Conservation (phyloP, 2,113 vertebrate genomes). For the Mustela nigripes region DNA sequence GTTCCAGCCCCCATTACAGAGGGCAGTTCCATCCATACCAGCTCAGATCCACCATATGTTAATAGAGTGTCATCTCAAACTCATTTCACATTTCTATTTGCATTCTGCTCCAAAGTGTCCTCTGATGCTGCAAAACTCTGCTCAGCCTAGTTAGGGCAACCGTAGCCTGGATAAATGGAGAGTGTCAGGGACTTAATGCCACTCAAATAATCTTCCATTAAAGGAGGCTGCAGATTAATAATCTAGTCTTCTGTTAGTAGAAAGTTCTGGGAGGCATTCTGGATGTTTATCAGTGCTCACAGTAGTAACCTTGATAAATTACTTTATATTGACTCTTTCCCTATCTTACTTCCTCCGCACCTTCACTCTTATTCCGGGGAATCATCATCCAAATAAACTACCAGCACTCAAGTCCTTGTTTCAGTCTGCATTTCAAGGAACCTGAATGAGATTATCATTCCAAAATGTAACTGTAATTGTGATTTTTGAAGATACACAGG, state of each 20-base stretch:
- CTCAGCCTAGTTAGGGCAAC: background rate
- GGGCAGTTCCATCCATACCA: background rate
- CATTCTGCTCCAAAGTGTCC: background rate
- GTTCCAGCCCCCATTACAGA: background rate
- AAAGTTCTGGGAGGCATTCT: background rate
- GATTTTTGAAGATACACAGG: background rate
- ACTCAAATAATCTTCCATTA: background rate
- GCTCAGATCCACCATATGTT: background rate
- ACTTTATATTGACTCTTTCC: background rate
- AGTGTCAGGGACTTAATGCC: background rate
- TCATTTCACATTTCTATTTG: background rate
- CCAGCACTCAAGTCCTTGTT: background rate
- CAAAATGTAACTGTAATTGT: background rate
- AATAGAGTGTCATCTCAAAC: background rate
- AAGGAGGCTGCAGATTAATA: background rate
- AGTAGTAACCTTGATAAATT: background rate
- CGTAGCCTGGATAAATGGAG: background rate
- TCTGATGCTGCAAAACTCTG: background rate
- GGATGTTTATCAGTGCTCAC: background rate
- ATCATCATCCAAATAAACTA: background rate
- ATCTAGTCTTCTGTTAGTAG: background rate
- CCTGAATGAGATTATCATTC: background rate
- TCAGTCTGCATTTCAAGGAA: background rate
- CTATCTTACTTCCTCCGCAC: background rate
- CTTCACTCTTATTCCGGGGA: background rate